These are phyloP conservation scores for Lepilemur ruficaudatus DNA, from an alignment of 2,797 vertebrate genomes.

Conservation along the genomic window DNA sequence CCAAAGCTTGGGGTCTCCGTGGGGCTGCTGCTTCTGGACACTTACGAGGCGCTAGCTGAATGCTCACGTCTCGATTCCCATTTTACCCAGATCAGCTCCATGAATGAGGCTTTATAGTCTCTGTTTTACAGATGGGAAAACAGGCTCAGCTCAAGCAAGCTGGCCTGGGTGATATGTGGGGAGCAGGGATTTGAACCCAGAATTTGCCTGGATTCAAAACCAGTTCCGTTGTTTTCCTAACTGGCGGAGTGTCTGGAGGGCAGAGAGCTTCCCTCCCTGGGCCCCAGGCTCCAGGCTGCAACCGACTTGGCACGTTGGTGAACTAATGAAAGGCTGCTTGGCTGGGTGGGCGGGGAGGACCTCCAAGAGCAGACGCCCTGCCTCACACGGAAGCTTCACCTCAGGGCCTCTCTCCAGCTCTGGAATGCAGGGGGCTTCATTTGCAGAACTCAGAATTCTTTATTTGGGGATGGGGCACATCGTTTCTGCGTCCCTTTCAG, in stretches of 20 bases:
- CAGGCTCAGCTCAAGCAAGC: neutral
- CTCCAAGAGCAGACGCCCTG: accelerated
- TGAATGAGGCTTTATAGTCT: neutral
- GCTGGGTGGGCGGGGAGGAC: accelerated
- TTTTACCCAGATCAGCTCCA: accelerated
- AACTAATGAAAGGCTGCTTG: accelerated
- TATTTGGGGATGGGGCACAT: accelerated
- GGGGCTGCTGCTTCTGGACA: accelerated
- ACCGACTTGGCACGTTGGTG: neutral
- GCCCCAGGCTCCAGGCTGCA: too few relatives aligned
- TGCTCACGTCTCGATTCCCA: accelerated
- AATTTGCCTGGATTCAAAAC: neutral
- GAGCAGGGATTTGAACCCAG: neutral
- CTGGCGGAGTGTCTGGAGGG: accelerated
- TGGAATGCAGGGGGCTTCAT: neutral
- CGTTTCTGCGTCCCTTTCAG: neutral
- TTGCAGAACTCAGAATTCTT: neutral
- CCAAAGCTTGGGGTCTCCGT: accelerated
- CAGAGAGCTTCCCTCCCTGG: neutral
- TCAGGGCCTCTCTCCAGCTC: neutral
- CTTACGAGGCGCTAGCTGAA: neutral
- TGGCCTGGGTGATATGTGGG: neutral
- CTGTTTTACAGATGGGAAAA: neutral
- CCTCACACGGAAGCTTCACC: accelerated
- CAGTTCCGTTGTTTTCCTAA: accelerated